Base-by-base conservation (phyloP, 2,113 vertebrate species). In the Cynopterus brachyotis region DNA sequence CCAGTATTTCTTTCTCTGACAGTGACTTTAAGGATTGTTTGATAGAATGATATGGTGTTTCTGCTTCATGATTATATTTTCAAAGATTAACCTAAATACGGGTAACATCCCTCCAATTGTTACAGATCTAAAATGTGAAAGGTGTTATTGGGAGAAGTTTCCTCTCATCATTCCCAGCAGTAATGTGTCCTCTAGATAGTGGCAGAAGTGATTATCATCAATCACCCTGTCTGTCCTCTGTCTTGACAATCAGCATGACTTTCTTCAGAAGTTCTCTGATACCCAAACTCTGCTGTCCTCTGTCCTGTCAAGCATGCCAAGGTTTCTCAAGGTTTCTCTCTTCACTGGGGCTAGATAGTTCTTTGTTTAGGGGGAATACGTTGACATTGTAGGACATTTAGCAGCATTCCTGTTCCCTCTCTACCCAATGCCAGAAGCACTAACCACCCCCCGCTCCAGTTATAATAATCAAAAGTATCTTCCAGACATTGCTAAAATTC, bases 81-180 rank as follows among this genome's bases (percentile, higher is more conserved):
- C 75, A 89, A 60, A 80, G 76, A 53, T 73, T 95, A 47, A 75
- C 80, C 13, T 92, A 91, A 89, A 67, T 70, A 59, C 73, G 47
- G 93, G 17, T 70, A 59, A 72, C n/a, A 73, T 62, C 62, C 83
- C 37, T 96, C 59, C 53, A 60, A 91, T 85, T 96, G 3, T 90
- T 70, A 64, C 3, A 88, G 37, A 96, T 94, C 62, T 88, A 55
- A 93, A 95, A 85, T 93, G 10, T 92, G 30, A 72, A 88, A 93
- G 84, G 64, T 95, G 13, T 89, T 88, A 37, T 87, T 95, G 75
- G 20, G 22, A 92, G 75, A 92, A 64, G 62, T 57, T 69, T 15
- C 62, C 69, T 30, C 62, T n/a, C 79, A 15, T 90, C 73, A 83
- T 87, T 84, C 78, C 89, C 60, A 59, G 40, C 62, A 40, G 28